Evolutionary conservation across 2,797 vertebrate genomes (phyloP), one percentile per base, ranked within the genome.

Genomic region (Rhinoraja longicauda): DNA sequence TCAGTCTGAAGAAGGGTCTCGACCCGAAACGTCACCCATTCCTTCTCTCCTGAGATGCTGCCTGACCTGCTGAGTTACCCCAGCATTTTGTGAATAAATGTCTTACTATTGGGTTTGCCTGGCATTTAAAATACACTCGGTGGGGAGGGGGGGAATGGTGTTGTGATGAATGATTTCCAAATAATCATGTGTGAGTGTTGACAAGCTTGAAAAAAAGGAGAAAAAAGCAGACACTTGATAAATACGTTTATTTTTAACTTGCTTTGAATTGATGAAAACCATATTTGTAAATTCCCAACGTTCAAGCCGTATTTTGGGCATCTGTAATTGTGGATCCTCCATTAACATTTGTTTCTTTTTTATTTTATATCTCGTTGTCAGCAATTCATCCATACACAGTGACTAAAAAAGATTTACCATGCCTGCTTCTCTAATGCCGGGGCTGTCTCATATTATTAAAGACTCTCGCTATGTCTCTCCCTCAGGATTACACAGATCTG

Each of bases 181-280:
- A 88, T 32, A 64, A 73, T 57, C 26, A n/a, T 62, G 21, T 26
- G 29, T 73, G 70, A 90, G 7, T 6, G 39, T 73, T 53, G 70
- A 73, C 70, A 92, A 53, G 36, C 36, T 17, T 92, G 39, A 29
- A 5, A 45, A n/a, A 53, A 67, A 21, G 62, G 84, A 45, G 67
- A 10, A 19, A 29, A 26, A 1, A 29, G 26, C 13, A 75, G 0
- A 53, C 73, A 1, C 29, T 92, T 92, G 17, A 24, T 72, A 73
- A 92, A n/a, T 88, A 64, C 2, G 92, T 75, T 92, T 75, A 75
- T 45, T 92, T 91, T 73, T 57, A 92, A 92, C 72, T 13, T 75
- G 24, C 13, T 92, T 75, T 75, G 26, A 75, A 15, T 29, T 92
- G 24, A 75, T 53, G 36, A 92, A 26, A 26, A 2, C 39, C n/a